Evolutionary conservation across 2,888 invertebrate genomes (phyloP).

Genomic region (Caenorhabditis sinica): DNA sequence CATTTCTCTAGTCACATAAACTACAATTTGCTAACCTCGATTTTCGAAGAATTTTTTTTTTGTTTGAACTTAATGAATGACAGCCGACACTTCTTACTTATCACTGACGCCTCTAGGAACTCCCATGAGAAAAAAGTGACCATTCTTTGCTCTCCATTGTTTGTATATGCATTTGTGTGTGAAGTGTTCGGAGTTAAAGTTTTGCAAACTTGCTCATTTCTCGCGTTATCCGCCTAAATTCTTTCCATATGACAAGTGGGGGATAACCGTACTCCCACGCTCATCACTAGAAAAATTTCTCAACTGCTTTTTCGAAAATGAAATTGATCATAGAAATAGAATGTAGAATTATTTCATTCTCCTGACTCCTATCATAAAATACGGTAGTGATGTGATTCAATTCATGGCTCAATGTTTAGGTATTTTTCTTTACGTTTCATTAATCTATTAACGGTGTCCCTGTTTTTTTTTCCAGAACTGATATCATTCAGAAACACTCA

Average conservation of each 20-base stretch:
- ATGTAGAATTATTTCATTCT: too few species aligned
- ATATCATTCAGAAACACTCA: slow-evolving; percentile 18
- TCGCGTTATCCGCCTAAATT: slow-evolving; percentile 31
- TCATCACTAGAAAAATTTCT: slow-evolving; percentile 10
- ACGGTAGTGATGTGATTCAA: too few species aligned
- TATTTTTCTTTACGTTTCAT: background rate
- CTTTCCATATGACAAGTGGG: slow-evolving; percentile 41
- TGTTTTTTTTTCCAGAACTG: background rate
- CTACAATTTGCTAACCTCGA: background rate
- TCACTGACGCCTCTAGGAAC: slow-evolving; percentile 27
- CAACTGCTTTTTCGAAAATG: too few species aligned
- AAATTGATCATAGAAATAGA: too few species aligned
- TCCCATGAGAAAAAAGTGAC: slow-evolving; percentile 48
- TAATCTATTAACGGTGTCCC: background rate
- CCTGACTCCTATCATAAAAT: too few species aligned
- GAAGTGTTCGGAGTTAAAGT: slow-evolving; percentile 52
- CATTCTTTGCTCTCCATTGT: slow-evolving; percentile 56
- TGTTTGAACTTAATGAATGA: background rate
- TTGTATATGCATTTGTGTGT: slow-evolving; percentile 41
- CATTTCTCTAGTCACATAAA: slow-evolving; percentile 1
- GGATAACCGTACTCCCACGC: slow-evolving; percentile 40
- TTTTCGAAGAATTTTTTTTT: background rate
- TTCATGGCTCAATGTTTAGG: too few species aligned
- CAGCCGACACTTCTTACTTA: slow-evolving; percentile 13
- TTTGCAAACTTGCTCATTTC: slow-evolving; percentile 44